Conservation (phyloP, 2,888 invertebrate species). For the Scaptomyza cyrtandrae region DNA sequence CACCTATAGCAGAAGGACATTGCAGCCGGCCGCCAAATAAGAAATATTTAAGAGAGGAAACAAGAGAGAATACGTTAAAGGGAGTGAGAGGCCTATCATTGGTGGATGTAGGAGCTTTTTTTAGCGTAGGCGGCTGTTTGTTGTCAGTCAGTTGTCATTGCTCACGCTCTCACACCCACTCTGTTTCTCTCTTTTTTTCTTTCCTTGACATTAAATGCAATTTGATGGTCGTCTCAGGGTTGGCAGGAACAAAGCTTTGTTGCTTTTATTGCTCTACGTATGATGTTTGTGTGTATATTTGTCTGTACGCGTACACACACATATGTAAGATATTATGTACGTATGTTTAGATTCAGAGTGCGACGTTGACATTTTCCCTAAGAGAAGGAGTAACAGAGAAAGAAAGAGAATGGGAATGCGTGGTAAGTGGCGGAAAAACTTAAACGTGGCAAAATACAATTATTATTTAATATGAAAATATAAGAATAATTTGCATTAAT, state of each 20-base stretch:
- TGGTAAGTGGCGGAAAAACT: constrained; percentile 35
- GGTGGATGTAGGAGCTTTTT: too few relatives aligned
- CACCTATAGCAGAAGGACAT: constrained; percentile 44
- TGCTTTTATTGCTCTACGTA: constrained; percentile 8
- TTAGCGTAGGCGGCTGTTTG: background rate
- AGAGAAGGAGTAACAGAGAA: background rate
- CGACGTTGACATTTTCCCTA: constrained; percentile 45
- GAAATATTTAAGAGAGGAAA: background rate
- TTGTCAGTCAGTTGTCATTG: constrained; percentile 12
- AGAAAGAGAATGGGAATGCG: constrained; percentile 5
- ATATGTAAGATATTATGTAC: background rate
- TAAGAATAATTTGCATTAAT: constrained; percentile 45
- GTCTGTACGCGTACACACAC: background rate
- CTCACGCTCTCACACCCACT: constrained; percentile 1
- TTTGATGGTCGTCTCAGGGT: constrained; percentile 55
- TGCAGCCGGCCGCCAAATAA: constrained; percentile 40
- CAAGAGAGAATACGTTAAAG: background rate
- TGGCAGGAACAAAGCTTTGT: constrained; percentile 49
- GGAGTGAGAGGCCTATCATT: background rate
- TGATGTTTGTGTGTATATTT: background rate
- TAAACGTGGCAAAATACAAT: constrained; percentile 61
- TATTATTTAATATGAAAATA: constrained; percentile 61
- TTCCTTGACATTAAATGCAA: constrained; percentile 60
- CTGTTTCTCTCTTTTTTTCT: constrained; percentile 2
- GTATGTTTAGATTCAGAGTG: constrained; percentile 30